Evolutionary conservation across 1,140 invertebrate species (phyloP).

Genomic region (Diabrotica virgifera): DNA sequence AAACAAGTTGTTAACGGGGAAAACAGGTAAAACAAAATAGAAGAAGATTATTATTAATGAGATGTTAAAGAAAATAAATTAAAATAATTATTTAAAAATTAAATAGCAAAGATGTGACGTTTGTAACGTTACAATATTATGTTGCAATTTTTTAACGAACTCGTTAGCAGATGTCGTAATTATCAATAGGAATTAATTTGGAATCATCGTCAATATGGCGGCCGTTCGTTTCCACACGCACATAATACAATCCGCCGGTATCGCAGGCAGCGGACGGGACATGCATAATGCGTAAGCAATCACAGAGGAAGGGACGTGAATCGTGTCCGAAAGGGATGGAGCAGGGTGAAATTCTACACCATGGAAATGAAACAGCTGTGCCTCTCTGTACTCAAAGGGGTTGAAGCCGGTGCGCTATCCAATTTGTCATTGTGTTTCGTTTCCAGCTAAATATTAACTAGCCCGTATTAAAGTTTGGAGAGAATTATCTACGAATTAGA

Average conservation of each 20-base stretch:
- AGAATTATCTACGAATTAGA: neutral
- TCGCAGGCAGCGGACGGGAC: conserved; percentile 36
- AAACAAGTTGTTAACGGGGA: too few relatives aligned
- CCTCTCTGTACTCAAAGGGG: conserved; percentile 32
- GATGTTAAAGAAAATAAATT: too few relatives aligned
- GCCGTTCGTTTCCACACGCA: conserved; percentile 7
- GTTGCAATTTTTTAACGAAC: too few relatives aligned
- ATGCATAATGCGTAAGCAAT: conserved; percentile 50
- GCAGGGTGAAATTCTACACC: conserved; percentile 25
- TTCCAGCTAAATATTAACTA: conserved; percentile 29
- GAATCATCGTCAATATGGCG: neutral
- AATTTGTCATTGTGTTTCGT: conserved; percentile 44
- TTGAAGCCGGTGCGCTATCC: conserved; percentile 20
- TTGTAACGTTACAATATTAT: too few relatives aligned
- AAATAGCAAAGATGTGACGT: too few relatives aligned
- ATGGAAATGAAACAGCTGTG: conserved; percentile 39
- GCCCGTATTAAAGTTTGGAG: conserved; percentile 17
- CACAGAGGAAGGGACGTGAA: conserved; percentile 32
- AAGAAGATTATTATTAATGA: too few relatives aligned
- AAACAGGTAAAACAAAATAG: too few relatives aligned
- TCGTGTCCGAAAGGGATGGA: conserved; percentile 14
- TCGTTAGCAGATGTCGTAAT: neutral
- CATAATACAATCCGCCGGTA: conserved; percentile 19
- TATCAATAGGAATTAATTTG: conserved; percentile 1
- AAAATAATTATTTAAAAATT: too few relatives aligned